Evolutionary conservation across 2,888 invertebrate species (phyloP).

Genomic region (Tupiocoris notatus): DNA sequence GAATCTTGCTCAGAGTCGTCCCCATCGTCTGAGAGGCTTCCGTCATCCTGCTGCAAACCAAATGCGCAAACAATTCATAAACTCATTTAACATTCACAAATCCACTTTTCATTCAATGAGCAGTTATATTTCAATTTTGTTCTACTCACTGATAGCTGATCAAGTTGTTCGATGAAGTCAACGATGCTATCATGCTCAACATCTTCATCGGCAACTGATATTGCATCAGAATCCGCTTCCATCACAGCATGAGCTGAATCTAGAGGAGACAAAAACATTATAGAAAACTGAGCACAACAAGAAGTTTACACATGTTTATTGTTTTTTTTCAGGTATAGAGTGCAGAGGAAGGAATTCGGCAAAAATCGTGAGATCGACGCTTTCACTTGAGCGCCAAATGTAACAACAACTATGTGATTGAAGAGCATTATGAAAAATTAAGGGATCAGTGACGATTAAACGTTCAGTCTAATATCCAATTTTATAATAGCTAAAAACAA

Average conservation of each 20-base stretch:
- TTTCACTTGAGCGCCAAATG: no score
- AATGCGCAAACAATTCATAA: neutral
- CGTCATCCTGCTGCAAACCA: neutral
- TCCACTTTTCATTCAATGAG: neutral
- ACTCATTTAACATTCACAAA: no score
- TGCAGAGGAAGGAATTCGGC: no score
- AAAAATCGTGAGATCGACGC: no score
- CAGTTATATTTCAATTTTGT: neutral
- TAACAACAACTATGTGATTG: no score
- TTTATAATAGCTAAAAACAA: neutral
- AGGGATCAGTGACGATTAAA: neutral
- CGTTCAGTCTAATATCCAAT: neutral
- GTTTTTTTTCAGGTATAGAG: no score
- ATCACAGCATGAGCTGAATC: constrained; percentile 13
- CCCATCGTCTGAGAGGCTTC: neutral
- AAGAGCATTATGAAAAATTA: neutral
- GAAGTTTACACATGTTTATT: no score
- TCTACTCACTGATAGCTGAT: neutral
- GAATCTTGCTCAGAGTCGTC: neutral
- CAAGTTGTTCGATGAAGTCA: neutral
- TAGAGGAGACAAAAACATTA: no score
- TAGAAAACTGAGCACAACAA: no score
- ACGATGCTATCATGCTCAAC: neutral
- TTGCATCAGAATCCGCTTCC: neutral
- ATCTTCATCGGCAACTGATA: neutral